Conservation (phyloP, 2,113 vertebrate species). For the Pollachius pollachius region DNA sequence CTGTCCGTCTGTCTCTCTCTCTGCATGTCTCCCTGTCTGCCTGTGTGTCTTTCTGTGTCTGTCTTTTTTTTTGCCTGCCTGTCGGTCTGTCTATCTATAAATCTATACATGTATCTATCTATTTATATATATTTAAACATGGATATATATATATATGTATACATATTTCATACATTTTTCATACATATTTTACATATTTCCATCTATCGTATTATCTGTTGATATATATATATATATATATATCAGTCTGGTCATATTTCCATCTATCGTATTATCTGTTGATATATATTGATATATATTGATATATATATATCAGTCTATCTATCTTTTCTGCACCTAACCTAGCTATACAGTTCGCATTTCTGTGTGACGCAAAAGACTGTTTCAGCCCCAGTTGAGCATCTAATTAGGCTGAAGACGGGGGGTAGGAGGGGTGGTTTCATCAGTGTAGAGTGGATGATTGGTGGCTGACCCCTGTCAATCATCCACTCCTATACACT, state of each 20-base stretch:
- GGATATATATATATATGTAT: too few species aligned
- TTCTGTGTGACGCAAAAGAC: neutral
- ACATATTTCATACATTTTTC: too few species aligned
- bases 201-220: too few species aligned
- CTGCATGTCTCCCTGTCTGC: neutral
- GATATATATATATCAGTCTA: neutral
- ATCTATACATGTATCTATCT: neutral
- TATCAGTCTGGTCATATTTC: neutral
- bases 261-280: neutral
- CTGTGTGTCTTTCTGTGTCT: neutral
- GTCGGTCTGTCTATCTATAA: neutral
- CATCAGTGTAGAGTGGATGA: conserved; percentile 51
- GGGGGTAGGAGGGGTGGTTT: conserved; percentile 1
- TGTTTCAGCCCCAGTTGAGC: neutral
- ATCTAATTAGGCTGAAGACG: conserved; percentile 3
- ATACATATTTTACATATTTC: too few species aligned
- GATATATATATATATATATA: too few species aligned
- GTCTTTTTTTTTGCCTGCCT: neutral
- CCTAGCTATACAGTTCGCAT: neutral
- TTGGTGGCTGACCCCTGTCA: conserved; percentile 41
- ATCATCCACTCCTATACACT: conserved; percentile 40
- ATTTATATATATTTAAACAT: too few species aligned
- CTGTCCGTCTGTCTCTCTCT: neutral
- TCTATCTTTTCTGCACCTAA: neutral
- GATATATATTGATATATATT: neutral